phyloP scores from a whole-genome alignment of 2,113 vertebrate genomes.

The Himantopus leucocephalus region DNA sequence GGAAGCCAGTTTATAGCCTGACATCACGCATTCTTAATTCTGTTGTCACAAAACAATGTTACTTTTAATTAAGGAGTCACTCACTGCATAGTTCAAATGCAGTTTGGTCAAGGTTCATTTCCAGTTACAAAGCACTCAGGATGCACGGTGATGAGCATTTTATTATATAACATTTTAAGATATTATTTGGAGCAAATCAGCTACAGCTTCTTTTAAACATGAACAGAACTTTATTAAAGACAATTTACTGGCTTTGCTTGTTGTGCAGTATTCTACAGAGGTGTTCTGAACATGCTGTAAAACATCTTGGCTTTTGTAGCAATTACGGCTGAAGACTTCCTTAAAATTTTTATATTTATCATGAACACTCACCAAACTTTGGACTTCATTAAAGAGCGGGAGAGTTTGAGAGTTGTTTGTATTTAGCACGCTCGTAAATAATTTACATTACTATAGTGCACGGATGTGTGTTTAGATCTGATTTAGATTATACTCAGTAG shows the following conservation, averaged over 20 bases:
- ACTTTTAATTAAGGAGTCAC: not conserved
- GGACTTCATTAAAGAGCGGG: not conserved
- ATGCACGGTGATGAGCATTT: not conserved
- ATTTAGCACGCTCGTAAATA: conserved; percentile 29
- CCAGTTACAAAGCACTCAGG: not conserved
- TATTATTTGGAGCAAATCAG: not conserved
- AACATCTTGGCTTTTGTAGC: not conserved
- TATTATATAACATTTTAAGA: not conserved
- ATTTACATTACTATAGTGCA: conserved; percentile 30
- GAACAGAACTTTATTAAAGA: not conserved
- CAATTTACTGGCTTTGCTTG: not conserved
- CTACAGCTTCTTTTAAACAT: not conserved
- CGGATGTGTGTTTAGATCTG: conserved; percentile 12
- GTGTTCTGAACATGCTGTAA: not conserved
- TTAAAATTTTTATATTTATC: conserved; percentile 6
- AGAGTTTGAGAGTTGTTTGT: conserved; percentile 9
- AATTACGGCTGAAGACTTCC: not conserved
- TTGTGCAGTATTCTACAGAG: not conserved
- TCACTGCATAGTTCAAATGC: not conserved
- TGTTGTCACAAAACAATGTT: not conserved
- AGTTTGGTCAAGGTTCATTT: not conserved
- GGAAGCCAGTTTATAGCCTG: not conserved
- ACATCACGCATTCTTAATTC: not conserved
- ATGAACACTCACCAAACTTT: not conserved
- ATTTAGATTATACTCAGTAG: conserved; percentile 18